phyloP scores from a whole-genome alignment of 1,140 invertebrate species.

The Drosophila pallidifrons region DNA sequence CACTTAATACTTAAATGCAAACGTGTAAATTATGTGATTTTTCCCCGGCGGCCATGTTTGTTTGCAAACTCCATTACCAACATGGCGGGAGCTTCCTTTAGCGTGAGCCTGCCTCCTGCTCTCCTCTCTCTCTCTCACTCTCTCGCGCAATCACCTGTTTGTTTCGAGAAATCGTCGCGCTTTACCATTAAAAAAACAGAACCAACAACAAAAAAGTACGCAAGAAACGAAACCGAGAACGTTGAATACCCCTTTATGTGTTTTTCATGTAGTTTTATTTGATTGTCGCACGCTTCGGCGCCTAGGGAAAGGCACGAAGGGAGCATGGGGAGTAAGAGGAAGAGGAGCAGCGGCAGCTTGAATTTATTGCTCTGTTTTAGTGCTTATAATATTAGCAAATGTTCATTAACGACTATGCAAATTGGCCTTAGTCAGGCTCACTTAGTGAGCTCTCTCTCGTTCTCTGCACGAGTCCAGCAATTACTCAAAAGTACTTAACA shows the following conservation, averaged over 20 bases:
- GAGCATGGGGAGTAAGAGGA: background rate
- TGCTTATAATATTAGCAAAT: slow-evolving; percentile 83
- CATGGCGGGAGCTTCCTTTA: slow-evolving; percentile 69
- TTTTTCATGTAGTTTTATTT: slow-evolving; percentile 84
- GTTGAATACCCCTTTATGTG: slow-evolving; percentile 72
- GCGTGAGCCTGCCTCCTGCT: background rate
- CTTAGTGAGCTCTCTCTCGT: slow-evolving; percentile 11
- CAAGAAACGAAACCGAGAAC: slow-evolving; percentile 29
- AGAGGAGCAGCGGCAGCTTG: slow-evolving; percentile 4
- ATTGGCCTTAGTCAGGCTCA: slow-evolving; percentile 69
- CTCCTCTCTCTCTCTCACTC: background rate
- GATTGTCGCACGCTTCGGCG: slow-evolving; percentile 80
- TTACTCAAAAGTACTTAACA: slow-evolving; percentile 79
- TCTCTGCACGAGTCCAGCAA: slow-evolving; percentile 44
- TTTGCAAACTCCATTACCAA: slow-evolving; percentile 83
- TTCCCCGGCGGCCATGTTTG: slow-evolving; percentile 82
- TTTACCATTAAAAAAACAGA: slow-evolving; percentile 70
- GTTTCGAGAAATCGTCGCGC: slow-evolving; percentile 78
- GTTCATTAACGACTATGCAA: slow-evolving; percentile 82
- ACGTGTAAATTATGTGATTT: slow-evolving; percentile 83
- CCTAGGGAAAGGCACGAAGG: slow-evolving; percentile 10
- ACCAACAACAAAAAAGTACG: slow-evolving; percentile 21
- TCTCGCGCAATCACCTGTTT: slow-evolving; percentile 61
- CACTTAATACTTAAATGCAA: slow-evolving; percentile 83
- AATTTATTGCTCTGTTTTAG: slow-evolving; percentile 74